Percentiles rank a stretch among this genome's conserved stretches.
These are phyloP conservation scores for Pampusana beccarii DNA, from an alignment of 2,113 vertebrate genomes.

Conservation along the genomic window DNA sequence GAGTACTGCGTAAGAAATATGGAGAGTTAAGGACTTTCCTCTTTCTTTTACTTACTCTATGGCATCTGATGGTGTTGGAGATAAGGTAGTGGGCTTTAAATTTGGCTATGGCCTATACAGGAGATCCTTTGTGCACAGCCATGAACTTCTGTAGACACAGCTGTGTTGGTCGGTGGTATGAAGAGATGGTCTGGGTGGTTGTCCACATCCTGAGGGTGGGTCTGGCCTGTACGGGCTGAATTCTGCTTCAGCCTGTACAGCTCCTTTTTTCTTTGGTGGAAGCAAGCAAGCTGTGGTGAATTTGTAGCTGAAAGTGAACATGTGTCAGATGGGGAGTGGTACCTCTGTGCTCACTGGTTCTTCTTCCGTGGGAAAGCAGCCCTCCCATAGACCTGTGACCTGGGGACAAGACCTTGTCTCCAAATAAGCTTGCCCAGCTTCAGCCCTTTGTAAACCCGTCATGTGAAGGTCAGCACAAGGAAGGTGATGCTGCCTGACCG, in stretches of 20 bases:
- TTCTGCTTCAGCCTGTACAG: neutral
- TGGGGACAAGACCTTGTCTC: neutral
- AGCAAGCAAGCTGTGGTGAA: neutral
- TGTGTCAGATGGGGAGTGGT: rapidly evolving
- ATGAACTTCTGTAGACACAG: neutral
- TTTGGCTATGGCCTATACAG: neutral
- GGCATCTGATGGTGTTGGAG: neutral
- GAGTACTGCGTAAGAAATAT: neutral
- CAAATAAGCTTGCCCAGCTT: neutral
- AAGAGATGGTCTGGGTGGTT: neutral
- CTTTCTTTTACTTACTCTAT: neutral
- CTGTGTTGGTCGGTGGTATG: neutral
- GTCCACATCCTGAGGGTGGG: neutral
- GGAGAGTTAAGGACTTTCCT: neutral
- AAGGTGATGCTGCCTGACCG: neutral
- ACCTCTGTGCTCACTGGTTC: neutral
- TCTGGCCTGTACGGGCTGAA: neutral
- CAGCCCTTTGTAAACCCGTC: neutral
- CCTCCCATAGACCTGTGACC: neutral
- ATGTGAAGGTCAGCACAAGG: neutral
- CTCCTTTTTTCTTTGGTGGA: neutral
- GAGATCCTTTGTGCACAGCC: neutral
- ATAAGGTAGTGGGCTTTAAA: neutral
- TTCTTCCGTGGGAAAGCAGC: neutral
- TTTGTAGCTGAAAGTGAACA: neutral